phyloP scores from a whole-genome alignment of 2,797 vertebrate genomes.

The Simalia tracyae region DNA sequence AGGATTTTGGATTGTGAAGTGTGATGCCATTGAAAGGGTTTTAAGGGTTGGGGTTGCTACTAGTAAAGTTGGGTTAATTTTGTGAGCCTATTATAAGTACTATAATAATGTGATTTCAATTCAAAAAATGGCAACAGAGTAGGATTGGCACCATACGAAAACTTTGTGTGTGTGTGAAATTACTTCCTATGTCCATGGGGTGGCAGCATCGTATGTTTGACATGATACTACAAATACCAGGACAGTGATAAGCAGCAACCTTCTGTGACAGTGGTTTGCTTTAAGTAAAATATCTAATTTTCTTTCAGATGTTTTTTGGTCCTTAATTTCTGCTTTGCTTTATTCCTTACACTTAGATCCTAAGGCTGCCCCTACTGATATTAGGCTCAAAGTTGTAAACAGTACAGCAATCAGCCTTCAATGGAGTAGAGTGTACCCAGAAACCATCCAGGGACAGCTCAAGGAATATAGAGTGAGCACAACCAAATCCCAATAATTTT shows the following conservation, averaged over 20 bases:
- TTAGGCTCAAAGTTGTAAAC: conserved; percentile 84
- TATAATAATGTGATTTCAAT: neutral
- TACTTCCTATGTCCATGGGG: neutral
- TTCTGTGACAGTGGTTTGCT: neutral
- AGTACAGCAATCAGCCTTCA: conserved; percentile 84
- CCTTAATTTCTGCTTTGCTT: conserved; percentile 7
- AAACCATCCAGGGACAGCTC: conserved; percentile 88
- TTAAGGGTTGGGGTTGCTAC: neutral
- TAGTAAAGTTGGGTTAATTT: neutral
- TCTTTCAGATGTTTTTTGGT: neutral
- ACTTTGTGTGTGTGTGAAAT: neutral
- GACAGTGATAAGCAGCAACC: neutral
- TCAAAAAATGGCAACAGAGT: neutral
- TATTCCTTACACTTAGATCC: conserved; percentile 78
- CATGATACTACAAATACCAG: accelerated
- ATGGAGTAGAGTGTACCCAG: conserved; percentile 87
- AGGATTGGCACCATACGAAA: accelerated
- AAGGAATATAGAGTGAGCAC: conserved; percentile 93
- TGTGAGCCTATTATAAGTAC: neutral
- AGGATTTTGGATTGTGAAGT: neutral
- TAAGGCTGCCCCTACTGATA: conserved; percentile 81
- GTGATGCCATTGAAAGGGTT: neutral
- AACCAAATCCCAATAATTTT: neutral
- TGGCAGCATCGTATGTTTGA: neutral
- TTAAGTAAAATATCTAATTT: neutral